Conservation (phyloP, 2,888 invertebrate genomes). For the Anticlea derivata region DNA sequence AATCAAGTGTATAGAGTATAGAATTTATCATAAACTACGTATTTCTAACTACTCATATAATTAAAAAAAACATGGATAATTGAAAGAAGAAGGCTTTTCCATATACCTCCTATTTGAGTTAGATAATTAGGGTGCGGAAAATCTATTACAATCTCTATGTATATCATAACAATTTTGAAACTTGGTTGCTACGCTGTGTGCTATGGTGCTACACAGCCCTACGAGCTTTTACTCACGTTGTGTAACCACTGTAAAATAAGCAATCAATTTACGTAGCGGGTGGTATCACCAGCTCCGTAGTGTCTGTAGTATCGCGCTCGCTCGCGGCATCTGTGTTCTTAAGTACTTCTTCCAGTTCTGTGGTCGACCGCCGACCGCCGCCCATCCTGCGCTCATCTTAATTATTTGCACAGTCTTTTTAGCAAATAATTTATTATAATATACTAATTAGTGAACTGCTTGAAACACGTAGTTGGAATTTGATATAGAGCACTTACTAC, state of each 20-base stretch:
- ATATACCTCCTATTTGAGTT: too few species aligned
- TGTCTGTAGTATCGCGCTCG: slow-evolving; percentile 23
- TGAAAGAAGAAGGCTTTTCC: too few species aligned
- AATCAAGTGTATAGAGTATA: background rate
- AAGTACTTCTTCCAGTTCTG: slow-evolving; percentile 59
- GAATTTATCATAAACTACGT: too few species aligned
- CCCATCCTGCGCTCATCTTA: slow-evolving; percentile 50
- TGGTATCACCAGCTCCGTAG: slow-evolving; percentile 43
- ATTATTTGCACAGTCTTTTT: slow-evolving; percentile 50
- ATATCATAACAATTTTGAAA: too few species aligned
- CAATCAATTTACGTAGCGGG: background rate
- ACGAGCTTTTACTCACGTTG: too few species aligned
- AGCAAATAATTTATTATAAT: slow-evolving; percentile 21
- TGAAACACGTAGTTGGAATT: background rate
- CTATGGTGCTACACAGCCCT: too few species aligned
- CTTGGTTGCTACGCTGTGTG: too few species aligned
- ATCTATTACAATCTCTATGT: too few species aligned
- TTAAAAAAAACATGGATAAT: too few species aligned
- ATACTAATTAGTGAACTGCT: slow-evolving; percentile 16
- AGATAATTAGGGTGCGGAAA: too few species aligned
- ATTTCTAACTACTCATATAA: too few species aligned
- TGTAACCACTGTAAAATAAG: background rate
- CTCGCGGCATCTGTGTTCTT: slow-evolving; percentile 62
- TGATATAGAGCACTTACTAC: background rate
- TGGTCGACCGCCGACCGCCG: slow-evolving; percentile 43